Evolutionary conservation across 2,797 vertebrate species (phyloP).

Genomic region (Tarsius wallacei): DNA sequence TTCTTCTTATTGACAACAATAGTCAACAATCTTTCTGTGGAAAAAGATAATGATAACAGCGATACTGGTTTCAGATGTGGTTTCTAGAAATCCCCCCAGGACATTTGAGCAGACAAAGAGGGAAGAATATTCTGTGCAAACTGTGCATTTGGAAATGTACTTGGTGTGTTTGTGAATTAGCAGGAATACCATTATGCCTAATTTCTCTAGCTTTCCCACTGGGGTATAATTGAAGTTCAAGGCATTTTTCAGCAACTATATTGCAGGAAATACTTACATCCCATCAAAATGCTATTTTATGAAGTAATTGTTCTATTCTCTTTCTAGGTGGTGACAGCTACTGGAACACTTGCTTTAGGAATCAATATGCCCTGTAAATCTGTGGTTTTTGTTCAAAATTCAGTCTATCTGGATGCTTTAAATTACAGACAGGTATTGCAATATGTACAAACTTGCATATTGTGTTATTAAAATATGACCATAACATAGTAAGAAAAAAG

Average conservation of each 20-base stretch:
- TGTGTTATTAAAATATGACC: background rate
- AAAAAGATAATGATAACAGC: background rate
- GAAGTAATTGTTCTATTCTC: conserved; percentile 55
- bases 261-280: background rate
- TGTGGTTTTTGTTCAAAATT: conserved; percentile 88
- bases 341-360: conserved; percentile 87
- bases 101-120: background rate
- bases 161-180: background rate
- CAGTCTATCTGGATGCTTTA: conserved; percentile 88
- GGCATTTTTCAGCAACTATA: background rate
- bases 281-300: background rate
- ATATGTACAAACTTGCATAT: background rate
- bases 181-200: background rate
- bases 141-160: background rate
- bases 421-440: conserved; percentile 88
- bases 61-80: background rate
- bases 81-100: background rate
- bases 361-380: conserved; percentile 91
- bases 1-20: no score
- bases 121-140: background rate
- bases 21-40: no score
- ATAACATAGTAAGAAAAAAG: background rate
- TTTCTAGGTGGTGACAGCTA: conserved; percentile 88
- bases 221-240: background rate
- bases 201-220: background rate